These are phyloP conservation scores for Ornithorhynchus anatinus DNA, from an alignment of 2,113 vertebrate genomes.

Conservation along the genomic window DNA sequence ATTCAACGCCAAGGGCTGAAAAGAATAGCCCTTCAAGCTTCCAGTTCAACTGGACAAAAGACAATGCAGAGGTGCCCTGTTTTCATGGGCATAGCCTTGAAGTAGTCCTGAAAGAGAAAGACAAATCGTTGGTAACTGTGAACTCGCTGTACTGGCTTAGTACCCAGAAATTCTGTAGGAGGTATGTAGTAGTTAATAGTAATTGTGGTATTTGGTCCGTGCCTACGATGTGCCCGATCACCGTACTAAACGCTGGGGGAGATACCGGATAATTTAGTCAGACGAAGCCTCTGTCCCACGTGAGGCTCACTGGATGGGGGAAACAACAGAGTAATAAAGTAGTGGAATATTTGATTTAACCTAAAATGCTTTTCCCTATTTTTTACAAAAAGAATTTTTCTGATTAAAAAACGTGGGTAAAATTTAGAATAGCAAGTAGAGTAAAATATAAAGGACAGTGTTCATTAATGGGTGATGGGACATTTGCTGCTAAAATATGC, in stretches of 20 bases:
- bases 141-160: slow-evolving; percentile 86
- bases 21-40: slow-evolving; percentile 76
- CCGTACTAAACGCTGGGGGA: too few species aligned
- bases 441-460: too few species aligned
- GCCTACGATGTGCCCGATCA: too few species aligned
- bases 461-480: too few species aligned
- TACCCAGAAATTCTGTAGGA: slow-evolving; percentile 63
- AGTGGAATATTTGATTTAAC: background rate
- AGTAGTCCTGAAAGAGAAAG: slow-evolving; percentile 60
- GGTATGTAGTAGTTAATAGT: slow-evolving; percentile 43
- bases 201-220: too few species aligned
- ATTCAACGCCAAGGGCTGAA: slow-evolving; percentile 13
- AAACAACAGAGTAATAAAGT: background rate
- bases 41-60: slow-evolving; percentile 82
- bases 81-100: slow-evolving; percentile 77
- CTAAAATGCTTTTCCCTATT: background rate
- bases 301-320: too few species aligned
- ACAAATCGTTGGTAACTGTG: slow-evolving; percentile 24
- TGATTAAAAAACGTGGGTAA: background rate
- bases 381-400: too few species aligned
- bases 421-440: background rate
- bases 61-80: slow-evolving; percentile 68
- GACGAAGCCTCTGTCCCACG: too few species aligned
- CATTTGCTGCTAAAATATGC: too few species aligned
- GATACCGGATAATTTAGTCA: too few species aligned